phyloP scores from a whole-genome alignment of 1,140 invertebrate genomes.

The Dreissena polymorpha region DNA sequence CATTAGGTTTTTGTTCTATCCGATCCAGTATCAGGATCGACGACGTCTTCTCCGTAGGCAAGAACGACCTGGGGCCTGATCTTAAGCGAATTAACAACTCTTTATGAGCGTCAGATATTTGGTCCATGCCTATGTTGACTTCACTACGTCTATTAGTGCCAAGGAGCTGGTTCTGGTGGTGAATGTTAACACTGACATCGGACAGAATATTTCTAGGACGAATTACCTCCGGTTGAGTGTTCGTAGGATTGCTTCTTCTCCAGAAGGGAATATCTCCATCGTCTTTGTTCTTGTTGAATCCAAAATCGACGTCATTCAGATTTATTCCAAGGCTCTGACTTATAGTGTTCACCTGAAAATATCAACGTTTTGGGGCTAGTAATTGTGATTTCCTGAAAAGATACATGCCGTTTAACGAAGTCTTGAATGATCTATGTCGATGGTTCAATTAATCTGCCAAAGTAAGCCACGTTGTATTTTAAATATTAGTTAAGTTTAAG shows the following conservation, averaged over 20 bases:
- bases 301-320: slow-evolving; percentile 36
- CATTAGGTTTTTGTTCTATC: background rate
- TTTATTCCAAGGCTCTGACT: slow-evolving; percentile 39
- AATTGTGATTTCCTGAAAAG: too few relatives aligned
- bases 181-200: slow-evolving; percentile 25
- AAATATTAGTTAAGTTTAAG: too few relatives aligned
- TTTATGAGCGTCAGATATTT: slow-evolving; percentile 27
- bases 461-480: too few relatives aligned
- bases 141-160: background rate
- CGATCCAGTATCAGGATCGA: background rate
- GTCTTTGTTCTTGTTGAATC: background rate
- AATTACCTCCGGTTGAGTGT: background rate
- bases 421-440: too few relatives aligned
- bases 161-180: background rate
- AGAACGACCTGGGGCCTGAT: background rate
- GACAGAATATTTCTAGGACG: background rate
- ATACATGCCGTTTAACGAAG: too few relatives aligned
- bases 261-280: slow-evolving; percentile 31
- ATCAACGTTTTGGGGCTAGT: background rate
- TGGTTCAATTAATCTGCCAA: too few relatives aligned
- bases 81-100: background rate
- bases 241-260: slow-evolving; percentile 5
- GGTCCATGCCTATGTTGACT: slow-evolving; percentile 19
- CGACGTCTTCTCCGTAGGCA: background rate
- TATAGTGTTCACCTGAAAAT: slow-evolving; percentile 34